Conservation (phyloP, 2,888 invertebrate species). For the Crossocerus cetratus region DNA sequence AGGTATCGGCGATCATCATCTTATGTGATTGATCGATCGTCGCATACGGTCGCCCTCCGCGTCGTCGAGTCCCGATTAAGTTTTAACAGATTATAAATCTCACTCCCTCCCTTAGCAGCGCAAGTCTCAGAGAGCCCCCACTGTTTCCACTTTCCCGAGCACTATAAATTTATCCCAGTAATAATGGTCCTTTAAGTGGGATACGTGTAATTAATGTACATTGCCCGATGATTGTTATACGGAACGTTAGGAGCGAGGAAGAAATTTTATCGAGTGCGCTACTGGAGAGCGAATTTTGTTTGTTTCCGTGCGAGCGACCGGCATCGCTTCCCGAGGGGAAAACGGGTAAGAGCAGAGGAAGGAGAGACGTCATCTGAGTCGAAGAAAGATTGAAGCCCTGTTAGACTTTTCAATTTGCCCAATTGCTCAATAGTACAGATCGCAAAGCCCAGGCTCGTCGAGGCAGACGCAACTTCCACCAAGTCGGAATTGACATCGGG, state of each 20-base stretch:
- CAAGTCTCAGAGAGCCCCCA: conserved; percentile 22
- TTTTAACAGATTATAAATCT: conserved; percentile 72
- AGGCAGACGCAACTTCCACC: too few relatives aligned
- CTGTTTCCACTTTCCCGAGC: conserved; percentile 36
- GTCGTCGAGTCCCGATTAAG: conserved; percentile 71
- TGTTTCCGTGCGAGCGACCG: conserved; percentile 43
- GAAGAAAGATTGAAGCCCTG: background rate
- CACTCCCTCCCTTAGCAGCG: conserved; percentile 42
- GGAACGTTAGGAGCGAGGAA: conserved; percentile 56
- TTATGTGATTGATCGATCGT: background rate
- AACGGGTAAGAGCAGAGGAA: background rate
- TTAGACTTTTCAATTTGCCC: background rate
- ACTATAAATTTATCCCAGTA: conserved; percentile 35
- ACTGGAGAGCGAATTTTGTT: conserved; percentile 69
- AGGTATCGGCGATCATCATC: background rate
- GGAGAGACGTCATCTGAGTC: conserved; percentile 6
- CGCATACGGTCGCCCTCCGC: conserved; percentile 56
- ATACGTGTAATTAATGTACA: conserved; percentile 61
- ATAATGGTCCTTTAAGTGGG: conserved; percentile 33
- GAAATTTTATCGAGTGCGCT: conserved; percentile 67
- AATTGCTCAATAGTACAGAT: background rate
- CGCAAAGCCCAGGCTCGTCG: too few relatives aligned
- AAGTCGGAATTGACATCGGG: conserved; percentile 36
- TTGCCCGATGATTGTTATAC: conserved; percentile 60
- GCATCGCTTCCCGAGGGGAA: background rate